phyloP scores from a whole-genome alignment of 2,113 vertebrate species.

The Clinocottus analis region DNA sequence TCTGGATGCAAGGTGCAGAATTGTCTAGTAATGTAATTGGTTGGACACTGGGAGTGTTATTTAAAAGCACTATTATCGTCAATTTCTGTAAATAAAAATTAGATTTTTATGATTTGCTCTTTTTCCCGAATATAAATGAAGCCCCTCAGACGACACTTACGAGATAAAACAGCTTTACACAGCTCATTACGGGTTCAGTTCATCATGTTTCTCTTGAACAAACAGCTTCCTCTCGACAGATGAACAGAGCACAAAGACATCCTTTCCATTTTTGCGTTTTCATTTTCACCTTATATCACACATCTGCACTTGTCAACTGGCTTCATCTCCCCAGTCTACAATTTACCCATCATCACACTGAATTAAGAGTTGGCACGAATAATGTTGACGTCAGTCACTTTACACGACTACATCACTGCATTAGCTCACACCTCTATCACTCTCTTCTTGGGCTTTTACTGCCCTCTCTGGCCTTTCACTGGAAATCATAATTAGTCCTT shows the following conservation, averaged over 20 bases:
- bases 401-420: slow-evolving; percentile 68
- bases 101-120: not conserved
- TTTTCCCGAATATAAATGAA: not conserved
- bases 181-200: slow-evolving; percentile 3
- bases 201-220: not conserved
- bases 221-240: slow-evolving; percentile 16
- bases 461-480: slow-evolving; percentile 59
- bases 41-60: not conserved
- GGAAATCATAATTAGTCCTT: slow-evolving; percentile 78
- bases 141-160: not conserved
- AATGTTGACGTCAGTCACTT: slow-evolving; percentile 60
- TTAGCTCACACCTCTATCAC: slow-evolving; percentile 36
- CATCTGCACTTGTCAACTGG: slow-evolving; percentile 3
- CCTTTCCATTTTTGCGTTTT: slow-evolving; percentile 11
- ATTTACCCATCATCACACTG: slow-evolving; percentile 46
- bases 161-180: not conserved
- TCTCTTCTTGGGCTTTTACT: slow-evolving; percentile 43
- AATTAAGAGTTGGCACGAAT: slow-evolving; percentile 56
- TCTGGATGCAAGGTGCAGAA: not conserved
- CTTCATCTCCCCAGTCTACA: slow-evolving; percentile 18
- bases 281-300: slow-evolving; percentile 5
- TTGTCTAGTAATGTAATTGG: not conserved
- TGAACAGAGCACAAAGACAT: slow-evolving; percentile 7
- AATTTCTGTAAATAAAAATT: not conserved
- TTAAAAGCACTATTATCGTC: not conserved